A percentile compares a stretch with the other conserved stretches of the same genome.
Evolutionary conservation across 1,140 invertebrate species (phyloP).

Genomic region (Zophobas morio): DNA sequence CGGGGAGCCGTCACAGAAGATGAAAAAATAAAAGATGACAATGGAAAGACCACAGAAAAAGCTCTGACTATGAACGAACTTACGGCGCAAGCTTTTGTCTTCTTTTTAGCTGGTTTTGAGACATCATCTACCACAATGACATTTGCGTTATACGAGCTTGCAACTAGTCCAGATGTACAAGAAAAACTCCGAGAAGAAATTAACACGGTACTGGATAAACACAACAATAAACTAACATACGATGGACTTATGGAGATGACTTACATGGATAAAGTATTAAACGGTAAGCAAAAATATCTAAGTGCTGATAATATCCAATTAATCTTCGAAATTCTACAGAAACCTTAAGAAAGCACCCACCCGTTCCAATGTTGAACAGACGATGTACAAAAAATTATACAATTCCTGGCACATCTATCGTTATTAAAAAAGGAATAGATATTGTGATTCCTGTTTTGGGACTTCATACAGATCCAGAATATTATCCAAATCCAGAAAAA

Average conservation of each 20-base stretch:
- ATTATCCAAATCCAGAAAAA: conserved; percentile 76
- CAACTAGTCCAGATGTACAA: conserved; percentile 58
- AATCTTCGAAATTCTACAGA: background rate
- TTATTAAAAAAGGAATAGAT: conserved; percentile 65
- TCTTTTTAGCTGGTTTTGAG: conserved; percentile 78
- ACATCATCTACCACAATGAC: conserved; percentile 74
- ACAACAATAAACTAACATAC: background rate
- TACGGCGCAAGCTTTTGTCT: conserved; percentile 73
- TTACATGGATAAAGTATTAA: background rate
- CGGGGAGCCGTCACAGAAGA: background rate
- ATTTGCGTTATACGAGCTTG: conserved; percentile 71
- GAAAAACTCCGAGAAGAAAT: background rate
- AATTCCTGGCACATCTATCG: background rate
- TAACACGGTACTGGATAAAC: background rate
- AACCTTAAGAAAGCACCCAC: background rate
- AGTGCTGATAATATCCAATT: no score
- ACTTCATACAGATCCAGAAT: conserved; percentile 77
- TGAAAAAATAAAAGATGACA: background rate
- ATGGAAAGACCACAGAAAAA: background rate
- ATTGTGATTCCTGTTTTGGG: conserved; percentile 74
- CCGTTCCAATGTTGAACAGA: background rate
- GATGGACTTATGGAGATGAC: background rate
- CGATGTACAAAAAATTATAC: background rate
- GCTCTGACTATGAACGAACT: conserved; percentile 65
- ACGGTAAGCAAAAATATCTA: background rate